phyloP scores from a whole-genome alignment of 2,888 invertebrate species.

The Eupithecia subumbrata region DNA sequence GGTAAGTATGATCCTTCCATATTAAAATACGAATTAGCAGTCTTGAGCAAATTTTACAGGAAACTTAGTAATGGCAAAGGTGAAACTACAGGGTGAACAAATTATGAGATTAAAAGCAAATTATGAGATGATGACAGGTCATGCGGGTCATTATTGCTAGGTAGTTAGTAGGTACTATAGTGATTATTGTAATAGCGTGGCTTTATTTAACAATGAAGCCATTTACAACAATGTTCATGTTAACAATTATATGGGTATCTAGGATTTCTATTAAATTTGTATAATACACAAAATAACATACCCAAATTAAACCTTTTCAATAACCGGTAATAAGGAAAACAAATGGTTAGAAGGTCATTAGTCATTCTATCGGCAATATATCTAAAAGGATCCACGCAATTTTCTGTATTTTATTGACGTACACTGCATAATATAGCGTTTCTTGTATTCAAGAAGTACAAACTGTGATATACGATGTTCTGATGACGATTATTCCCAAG shows the following conservation, averaged over 20 bases:
- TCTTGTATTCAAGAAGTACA: too few species aligned
- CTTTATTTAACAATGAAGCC: background rate
- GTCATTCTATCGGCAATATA: background rate
- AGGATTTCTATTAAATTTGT: background rate
- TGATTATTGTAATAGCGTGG: background rate
- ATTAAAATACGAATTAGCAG: too few species aligned
- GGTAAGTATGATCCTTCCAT: too few species aligned
- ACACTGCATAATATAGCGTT: background rate
- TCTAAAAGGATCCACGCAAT: background rate
- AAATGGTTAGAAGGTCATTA: background rate
- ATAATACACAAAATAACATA: too few species aligned
- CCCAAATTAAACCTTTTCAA: background rate
- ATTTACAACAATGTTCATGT: background rate
- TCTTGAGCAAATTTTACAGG: background rate
- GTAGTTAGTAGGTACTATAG: background rate
- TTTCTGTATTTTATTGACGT: background rate
- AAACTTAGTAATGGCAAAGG: background rate
- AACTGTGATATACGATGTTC: background rate
- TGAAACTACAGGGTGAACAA: background rate
- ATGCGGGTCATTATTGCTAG: background rate
- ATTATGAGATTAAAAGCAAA: background rate
- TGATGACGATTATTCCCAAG: background rate
- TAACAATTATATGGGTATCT: background rate
- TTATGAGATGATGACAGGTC: background rate
- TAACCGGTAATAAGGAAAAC: background rate